Evolutionary conservation across 2,797 vertebrate genomes (phyloP).

Genomic region (Miichthys miiuy): DNA sequence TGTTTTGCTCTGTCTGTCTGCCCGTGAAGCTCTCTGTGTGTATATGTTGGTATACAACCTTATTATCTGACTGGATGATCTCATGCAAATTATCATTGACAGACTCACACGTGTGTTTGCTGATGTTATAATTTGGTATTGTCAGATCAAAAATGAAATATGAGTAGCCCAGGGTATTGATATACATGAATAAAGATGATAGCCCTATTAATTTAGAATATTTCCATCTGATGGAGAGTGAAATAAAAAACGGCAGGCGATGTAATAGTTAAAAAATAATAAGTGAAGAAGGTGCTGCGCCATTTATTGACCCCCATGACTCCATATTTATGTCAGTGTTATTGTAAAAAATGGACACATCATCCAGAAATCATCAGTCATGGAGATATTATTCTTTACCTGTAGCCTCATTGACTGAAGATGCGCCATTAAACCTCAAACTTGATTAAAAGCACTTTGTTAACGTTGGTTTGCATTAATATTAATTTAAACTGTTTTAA

Average conservation of each 20-base stretch:
- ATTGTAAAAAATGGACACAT: background rate
- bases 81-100: slow-evolving; percentile 42
- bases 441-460: background rate
- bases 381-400: background rate
- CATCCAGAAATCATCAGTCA: background rate
- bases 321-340: background rate
- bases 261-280: background rate
- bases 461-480: background rate
- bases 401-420: background rate
- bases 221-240: slow-evolving; percentile 3
- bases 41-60: slow-evolving; percentile 17
- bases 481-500: background rate
- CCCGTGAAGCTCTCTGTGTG: slow-evolving; percentile 14
- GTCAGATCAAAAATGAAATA: slow-evolving; percentile 27
- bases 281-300: background rate
- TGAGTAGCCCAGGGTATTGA: background rate
- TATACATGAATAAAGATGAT: slow-evolving; percentile 1
- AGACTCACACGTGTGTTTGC: slow-evolving; percentile 15
- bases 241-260: background rate
- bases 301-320: background rate
- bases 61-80: slow-evolving; percentile 32
- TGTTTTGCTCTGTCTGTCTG: slow-evolving; percentile 15
- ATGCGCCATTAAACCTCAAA: background rate
- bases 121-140: slow-evolving; percentile 8
- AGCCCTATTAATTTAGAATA: background rate